Evolutionary conservation across 2,113 vertebrate species (phyloP).

Genomic region (Callorhinus ursinus): DNA sequence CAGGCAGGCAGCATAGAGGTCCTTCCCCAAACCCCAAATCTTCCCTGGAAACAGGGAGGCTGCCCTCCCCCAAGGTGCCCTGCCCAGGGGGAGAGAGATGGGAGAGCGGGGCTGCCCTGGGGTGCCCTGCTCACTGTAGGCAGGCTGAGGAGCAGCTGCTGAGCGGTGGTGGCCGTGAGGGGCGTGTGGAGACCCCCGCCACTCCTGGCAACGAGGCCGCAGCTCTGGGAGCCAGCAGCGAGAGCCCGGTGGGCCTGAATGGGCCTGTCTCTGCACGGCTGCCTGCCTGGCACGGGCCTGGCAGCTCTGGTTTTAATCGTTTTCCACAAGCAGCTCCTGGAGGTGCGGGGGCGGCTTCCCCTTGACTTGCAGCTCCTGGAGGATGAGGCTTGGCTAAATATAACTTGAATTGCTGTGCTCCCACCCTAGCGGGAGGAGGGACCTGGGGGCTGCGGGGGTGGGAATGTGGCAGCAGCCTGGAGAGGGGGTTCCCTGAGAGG

Average conservation of each 20-base stretch:
- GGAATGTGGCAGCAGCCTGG: constrained; percentile 6
- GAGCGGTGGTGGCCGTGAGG: neutral
- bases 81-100: neutral
- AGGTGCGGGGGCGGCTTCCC: constrained; percentile 78
- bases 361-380: constrained; percentile 64
- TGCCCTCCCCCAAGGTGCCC: neutral
- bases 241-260: neutral
- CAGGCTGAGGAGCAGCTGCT: neutral
- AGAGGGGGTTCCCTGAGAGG: constrained; percentile 64
- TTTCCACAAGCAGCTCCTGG: constrained; percentile 67
- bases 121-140: neutral
- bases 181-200: neutral
- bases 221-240: accelerated
- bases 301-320: constrained; percentile 47
- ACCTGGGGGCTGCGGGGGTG: constrained; percentile 46
- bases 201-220: neutral
- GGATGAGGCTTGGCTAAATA: constrained; percentile 74
- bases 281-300: neutral
- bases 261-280: neutral
- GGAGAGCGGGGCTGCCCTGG: neutral
- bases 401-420: constrained; percentile 60
- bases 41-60: neutral
- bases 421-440: constrained; percentile 47
- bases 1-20: neutral
- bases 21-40: neutral